A percentile compares a stretch with the other conserved stretches of the same genome.
phyloP scores from a whole-genome alignment of 2,797 vertebrate genomes.

The Myotis myotis region DNA sequence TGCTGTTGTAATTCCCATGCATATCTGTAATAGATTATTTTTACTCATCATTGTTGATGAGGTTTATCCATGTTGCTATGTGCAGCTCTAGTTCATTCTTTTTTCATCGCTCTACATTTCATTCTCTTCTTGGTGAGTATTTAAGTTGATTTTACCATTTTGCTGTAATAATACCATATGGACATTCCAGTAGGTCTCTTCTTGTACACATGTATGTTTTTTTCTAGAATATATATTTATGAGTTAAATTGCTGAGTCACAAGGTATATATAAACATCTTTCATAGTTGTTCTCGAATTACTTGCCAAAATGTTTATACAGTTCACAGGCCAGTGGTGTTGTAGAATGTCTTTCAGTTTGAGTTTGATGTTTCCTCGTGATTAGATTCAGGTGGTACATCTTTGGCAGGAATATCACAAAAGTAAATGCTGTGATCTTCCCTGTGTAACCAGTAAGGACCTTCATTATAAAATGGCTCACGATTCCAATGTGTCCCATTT shows the following conservation, averaged over 20 bases:
- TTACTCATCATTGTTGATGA: background rate
- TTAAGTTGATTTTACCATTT: slow-evolving; percentile 4
- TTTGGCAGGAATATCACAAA: background rate
- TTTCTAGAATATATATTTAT: background rate
- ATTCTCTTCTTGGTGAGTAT: background rate
- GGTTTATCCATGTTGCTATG: background rate
- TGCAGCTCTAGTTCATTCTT: background rate
- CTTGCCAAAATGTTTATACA: background rate
- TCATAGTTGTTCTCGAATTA: background rate
- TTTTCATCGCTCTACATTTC: background rate
- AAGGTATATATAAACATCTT: background rate
- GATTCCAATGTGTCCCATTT: background rate
- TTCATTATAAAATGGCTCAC: background rate
- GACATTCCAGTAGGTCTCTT: background rate
- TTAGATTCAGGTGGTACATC: background rate
- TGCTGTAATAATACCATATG: background rate
- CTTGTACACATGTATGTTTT: background rate
- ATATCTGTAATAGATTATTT: background rate
- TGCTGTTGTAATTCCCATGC: background rate
- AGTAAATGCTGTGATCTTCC: background rate
- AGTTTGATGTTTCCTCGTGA: background rate
- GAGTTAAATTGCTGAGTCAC: background rate
- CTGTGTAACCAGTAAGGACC: background rate
- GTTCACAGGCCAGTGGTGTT: background rate
- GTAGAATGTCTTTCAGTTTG: background rate